phyloP scores from a whole-genome alignment of 2,113 vertebrate genomes.

The Atrichornis clamosus region DNA sequence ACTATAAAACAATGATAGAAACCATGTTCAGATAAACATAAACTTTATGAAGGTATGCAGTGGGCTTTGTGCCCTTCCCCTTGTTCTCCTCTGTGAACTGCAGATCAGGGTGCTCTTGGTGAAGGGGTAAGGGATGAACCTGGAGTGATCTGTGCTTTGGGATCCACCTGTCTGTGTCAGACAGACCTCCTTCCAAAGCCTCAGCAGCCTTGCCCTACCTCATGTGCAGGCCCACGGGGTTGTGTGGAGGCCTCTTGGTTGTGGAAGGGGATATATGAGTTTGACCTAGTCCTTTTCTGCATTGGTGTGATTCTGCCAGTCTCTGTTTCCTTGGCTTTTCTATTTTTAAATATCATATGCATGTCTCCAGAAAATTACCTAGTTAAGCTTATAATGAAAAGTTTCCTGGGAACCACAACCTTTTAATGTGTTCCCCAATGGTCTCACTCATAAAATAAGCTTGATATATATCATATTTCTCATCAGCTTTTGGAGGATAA shows the following conservation, averaged over 20 bases:
- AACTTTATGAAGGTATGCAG: not conserved
- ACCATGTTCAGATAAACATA: not conserved
- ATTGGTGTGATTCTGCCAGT: not conserved
- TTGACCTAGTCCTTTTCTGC: not conserved
- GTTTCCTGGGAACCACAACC: not conserved
- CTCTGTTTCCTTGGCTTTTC: not conserved
- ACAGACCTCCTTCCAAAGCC: not conserved
- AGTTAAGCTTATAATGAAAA: not conserved
- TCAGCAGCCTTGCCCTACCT: not conserved
- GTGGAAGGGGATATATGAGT: not conserved
- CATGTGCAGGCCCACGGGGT: not conserved
- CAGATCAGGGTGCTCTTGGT: not conserved
- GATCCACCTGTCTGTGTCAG: not conserved
- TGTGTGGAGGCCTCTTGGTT: not conserved
- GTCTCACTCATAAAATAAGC: not conserved
- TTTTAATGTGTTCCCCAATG: not conserved
- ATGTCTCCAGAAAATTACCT: not conserved
- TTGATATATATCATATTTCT: conserved; percentile 10
- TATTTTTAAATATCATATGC: not conserved
- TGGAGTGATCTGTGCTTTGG: not conserved
- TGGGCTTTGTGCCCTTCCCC: not conserved
- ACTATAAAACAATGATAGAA: conserved; percentile 2
- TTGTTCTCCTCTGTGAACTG: not conserved
- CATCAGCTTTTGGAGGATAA: not conserved
- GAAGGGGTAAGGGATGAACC: not conserved